Conservation (phyloP, 2,113 vertebrate species). For the Leuciscus idus region DNA sequence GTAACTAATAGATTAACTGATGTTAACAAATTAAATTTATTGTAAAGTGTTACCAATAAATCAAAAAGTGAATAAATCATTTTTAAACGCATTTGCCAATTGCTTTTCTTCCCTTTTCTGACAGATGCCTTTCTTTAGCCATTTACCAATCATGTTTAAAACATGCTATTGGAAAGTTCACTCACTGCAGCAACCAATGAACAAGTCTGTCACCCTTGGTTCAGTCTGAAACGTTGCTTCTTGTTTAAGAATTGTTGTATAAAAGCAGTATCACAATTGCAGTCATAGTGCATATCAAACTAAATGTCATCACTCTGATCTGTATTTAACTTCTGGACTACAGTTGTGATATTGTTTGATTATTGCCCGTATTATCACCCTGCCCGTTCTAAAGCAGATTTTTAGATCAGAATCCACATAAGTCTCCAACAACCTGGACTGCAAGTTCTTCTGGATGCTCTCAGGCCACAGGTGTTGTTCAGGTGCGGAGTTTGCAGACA, state of each 20-base stretch:
- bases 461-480: slow-evolving; percentile 57
- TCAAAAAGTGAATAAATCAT: neutral
- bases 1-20: no score
- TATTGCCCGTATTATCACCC: neutral
- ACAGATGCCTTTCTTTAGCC: neutral
- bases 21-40: no score
- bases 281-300: neutral
- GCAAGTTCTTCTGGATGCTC: neutral
- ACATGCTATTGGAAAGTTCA: neutral
- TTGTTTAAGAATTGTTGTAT: neutral
- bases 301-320: neutral
- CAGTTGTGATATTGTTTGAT: neutral
- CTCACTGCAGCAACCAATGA: neutral
- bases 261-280: neutral
- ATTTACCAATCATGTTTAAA: neutral
- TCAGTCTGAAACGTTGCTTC: neutral
- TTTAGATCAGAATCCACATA: neutral
- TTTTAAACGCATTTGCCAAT: neutral
- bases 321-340: neutral
- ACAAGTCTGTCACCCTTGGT: no score
- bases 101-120: neutral
- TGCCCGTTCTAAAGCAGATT: neutral
- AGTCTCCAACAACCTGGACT: neutral
- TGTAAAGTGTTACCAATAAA: no score
- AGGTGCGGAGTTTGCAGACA: slow-evolving; percentile 60